Evolutionary conservation across 1,140 invertebrate species (phyloP).

Genomic region (Drosophila prosaltans): DNA sequence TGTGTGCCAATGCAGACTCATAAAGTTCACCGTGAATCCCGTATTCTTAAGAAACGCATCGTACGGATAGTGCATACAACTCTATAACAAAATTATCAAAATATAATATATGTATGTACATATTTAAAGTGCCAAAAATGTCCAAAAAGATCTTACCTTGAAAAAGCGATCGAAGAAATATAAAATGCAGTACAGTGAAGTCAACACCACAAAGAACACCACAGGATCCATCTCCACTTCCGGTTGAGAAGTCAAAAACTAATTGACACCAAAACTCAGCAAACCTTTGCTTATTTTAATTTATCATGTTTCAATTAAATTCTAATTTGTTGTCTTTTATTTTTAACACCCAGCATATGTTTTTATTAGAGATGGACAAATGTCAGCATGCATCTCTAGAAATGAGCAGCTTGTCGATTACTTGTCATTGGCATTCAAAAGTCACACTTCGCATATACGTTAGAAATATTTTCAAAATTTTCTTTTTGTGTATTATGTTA

Average conservation of each 20-base stretch:
- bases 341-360: conserved; percentile 13
- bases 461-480: background rate
- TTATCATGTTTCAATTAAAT: background rate
- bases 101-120: background rate
- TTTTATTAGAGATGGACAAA: background rate
- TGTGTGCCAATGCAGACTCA: conserved; percentile 90
- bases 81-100: conserved; percentile 85
- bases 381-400: background rate
- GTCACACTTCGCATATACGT: background rate
- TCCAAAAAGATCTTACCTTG: conserved; percentile 84
- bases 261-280: background rate
- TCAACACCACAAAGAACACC: conserved; percentile 67
- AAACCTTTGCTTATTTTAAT: background rate
- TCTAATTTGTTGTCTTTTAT: conserved; percentile 20
- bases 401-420: background rate
- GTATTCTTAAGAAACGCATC: conserved; percentile 89
- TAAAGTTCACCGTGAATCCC: conserved; percentile 88
- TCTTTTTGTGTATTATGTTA: too few species aligned
- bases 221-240: conserved; percentile 67
- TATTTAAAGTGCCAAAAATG: conserved; percentile 25
- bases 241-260: conserved; percentile 2
- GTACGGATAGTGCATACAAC: conserved; percentile 91
- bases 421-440: background rate
- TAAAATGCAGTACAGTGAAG: conserved; percentile 85
- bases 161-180: conserved; percentile 89